Base-by-base conservation (phyloP, 1,140 invertebrate genomes). In the Odontomachus brunneus region DNA sequence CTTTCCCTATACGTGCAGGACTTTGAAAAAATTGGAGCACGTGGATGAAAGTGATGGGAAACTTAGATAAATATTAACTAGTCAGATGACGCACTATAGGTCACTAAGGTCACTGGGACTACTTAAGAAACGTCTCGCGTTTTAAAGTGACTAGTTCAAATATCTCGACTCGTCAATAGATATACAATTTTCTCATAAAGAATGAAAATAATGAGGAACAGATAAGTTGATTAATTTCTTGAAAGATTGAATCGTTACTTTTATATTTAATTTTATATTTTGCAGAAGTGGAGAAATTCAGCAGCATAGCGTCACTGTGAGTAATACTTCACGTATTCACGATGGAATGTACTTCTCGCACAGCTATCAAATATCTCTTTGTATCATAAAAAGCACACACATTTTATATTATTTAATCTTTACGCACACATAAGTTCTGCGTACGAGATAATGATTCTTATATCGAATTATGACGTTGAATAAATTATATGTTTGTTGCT, bases 231-330 rank as follows among this genome's bases (percentile, higher is more conserved):
- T 24, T 22, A 75, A 75, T 65, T 22, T 26, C 2, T 44, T 26
- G 4, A n/a, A 26, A 17, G 26, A 60, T 14, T 60, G 59, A n/a
- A 69, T 15, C 51, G 55, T 26, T 67, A 69, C 24, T 66, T 76
- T n/a, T 66, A 26, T 24, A 38, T 44, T 26, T 55, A 1, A 22
- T 75, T 85, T n/a, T n/a, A n/a, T n/a, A n/a, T n/a, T 73, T 91
- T 91, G 33, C 85, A 92, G 91, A 80, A 59, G 67, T 78, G 53
- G 85, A 90, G 29, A 86, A 84, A 75, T 66, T 90, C 22, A 91
- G 84, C 88, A 91, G 88, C 59, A 90, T 91, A 66, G 87, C 90
- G 9, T 91, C 89, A 67, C 44, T 91, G 91, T 92, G 84, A 92
- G 91, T 92, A 74, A 83, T 60, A 63, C 74, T 73, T 73, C 29